Conservation (phyloP, 1,140 invertebrate species). For the Hypothenemus hampei region DNA sequence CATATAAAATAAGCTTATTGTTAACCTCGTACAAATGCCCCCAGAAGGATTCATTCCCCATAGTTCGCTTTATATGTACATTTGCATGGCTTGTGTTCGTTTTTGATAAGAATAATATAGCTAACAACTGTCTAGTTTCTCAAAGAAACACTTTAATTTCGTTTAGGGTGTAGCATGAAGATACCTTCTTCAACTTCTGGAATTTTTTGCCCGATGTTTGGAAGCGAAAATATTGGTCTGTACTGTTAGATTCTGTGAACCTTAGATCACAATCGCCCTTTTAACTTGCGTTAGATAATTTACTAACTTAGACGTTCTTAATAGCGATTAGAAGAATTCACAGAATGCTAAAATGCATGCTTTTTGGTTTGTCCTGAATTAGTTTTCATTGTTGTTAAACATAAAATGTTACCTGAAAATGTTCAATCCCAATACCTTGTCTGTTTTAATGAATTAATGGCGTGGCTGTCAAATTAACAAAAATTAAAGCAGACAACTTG, state of each 20-base stretch:
- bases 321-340: too few species aligned
- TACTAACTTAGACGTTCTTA: too few species aligned
- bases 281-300: too few species aligned
- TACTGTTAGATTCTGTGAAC: constrained; percentile 31
- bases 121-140: not conserved
- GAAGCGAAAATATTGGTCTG: constrained; percentile 41
- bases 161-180: constrained; percentile 43
- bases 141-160: not conserved
- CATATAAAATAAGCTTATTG: too few species aligned
- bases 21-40: too few species aligned
- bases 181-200: constrained; percentile 41
- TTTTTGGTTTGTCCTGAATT: constrained; percentile 8
- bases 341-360: constrained; percentile 19
- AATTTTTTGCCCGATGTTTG: constrained; percentile 39
- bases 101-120: too few species aligned
- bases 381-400: too few species aligned
- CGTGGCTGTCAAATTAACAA: not conserved
- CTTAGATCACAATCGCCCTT: too few species aligned
- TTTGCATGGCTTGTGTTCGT: too few species aligned
- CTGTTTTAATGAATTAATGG: constrained; percentile 10
- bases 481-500: constrained; percentile 7
- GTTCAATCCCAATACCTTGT: constrained; percentile 9
- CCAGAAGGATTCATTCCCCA: too few species aligned
- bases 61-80: too few species aligned
- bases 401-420: too few species aligned